Base-by-base conservation (phyloP, 2,888 invertebrate genomes). In the Leptinotarsa peninsularis region DNA sequence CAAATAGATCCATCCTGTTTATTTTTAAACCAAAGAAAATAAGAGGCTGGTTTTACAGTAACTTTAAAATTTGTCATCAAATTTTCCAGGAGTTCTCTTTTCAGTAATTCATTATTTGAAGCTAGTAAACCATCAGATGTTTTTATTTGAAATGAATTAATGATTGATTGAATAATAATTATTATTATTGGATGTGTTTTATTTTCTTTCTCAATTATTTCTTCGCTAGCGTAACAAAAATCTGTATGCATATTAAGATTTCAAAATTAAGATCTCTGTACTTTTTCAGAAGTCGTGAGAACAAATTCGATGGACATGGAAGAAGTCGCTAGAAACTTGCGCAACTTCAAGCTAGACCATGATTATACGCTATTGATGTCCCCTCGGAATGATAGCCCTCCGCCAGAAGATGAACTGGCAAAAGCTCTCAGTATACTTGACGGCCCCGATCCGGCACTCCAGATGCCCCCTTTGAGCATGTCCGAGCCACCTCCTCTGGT, bases 301-400 rank as follows among this genome's bases (percentile, higher is more conserved):
- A 66, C 50, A 63, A 60, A 74, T 54, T 58, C 58, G 18, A 50
- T 63, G 58, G 90, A 90, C 43, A 89, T 91, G 84, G 90, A 90
- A 79, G 88, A 89, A 81, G 81, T 88, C 33, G 83, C 85, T 52
- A 83, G 86, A 71, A 87, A 88, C 80, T 82, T 89, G 63, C 89
- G 92, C 75, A 90, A 92, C 82, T 91, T 94, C 81, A 92, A 92
- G 84, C 92, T 95, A 89, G 95, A 95, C 87, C 95, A 96, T 85
- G 95, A 95, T 85, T 95, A 95, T 81, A 95, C 95, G 66, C 91
- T 93, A 66, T 90, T 92, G 54, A 93, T 91, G 50, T 93, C 93
- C 74, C 92, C 93, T 49, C 91, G 91, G 82, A 91, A 91, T 83
- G 4, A 67, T 63, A 87, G 86, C 79, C 86, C 87, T 78, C 85